Evolutionary conservation across 1,140 invertebrate genomes (phyloP), one percentile per base, ranked within the genome.

Genomic region (Hyles euphorbiae): DNA sequence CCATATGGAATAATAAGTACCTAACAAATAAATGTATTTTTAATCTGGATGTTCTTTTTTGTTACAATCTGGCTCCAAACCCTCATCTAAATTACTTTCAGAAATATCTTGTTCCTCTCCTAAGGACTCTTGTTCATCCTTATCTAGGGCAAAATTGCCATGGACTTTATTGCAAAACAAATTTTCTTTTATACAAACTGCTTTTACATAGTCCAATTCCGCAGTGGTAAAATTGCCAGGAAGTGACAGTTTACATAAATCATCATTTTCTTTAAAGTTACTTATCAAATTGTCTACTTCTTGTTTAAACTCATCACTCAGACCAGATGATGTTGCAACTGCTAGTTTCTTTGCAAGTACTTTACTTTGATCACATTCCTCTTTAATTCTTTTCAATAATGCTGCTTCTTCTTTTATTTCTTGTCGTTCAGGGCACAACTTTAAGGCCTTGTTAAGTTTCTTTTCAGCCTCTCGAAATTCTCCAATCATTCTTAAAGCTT

Each of bases 401-500:
- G 61, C 47, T 7, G 72, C 61, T 70, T 88, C 85, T 50, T 52
- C 63, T 51, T 73, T 58, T 10, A 88, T 66, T 53, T 81, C 73
- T 51, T 76, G 61, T 65, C 72, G 72, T 11, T 74, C 59, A 36
- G 75, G 68, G 60, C 59, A 49, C 12, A 89, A 51, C 49, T 78
- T 66, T 8, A 79, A 67, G 32, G 87, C 87, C 60, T 63, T 68
- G 51, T 67, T 67, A 11, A 90, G 51, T 68, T 61, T 87, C 57
- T 81, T 85, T 48, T 80, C 66, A 43, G 89, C 86, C 49, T 56
- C 63, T 54, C 79, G 67, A 70, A 79, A 89, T n/a, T 77, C 74
- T 32, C 91, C 90, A 40, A 93, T 87, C 79, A 90, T 89, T 56
- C 83, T 80, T 11, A 93, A 69, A 22, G 92, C 91, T 65, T 90